Conservation (phyloP, 2,113 vertebrate species). For the Grammomys surdaster region DNA sequence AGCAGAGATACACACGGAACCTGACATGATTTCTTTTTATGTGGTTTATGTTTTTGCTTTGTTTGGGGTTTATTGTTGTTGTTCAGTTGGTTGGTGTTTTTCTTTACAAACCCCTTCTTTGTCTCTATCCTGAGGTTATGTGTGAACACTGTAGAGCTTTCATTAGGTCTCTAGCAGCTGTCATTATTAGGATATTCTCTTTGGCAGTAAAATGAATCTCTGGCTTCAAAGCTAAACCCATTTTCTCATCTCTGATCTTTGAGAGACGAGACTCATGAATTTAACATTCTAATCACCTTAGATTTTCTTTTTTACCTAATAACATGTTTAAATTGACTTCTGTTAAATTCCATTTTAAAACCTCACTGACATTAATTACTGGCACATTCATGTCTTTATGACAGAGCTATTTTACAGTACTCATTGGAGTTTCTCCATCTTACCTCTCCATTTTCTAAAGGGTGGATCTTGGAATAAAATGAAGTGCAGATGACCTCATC, state of each 20-base stretch:
- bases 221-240: constrained; percentile 49
- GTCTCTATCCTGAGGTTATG: not conserved
- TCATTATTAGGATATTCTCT: constrained; percentile 47
- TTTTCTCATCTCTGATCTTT: constrained; percentile 67
- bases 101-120: not conserved
- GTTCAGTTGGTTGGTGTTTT: not conserved
- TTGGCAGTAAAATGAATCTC: constrained; percentile 67
- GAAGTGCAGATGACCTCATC: constrained; percentile 99
- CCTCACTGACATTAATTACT: constrained; percentile 68
- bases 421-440: constrained; percentile 62
- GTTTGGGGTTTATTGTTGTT: not conserved
- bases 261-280: constrained; percentile 48
- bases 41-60: not conserved
- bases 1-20: not conserved
- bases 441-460: constrained; percentile 99
- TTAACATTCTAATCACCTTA: constrained; percentile 72
- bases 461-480: constrained; percentile 97
- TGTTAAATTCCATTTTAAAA: constrained; percentile 70
- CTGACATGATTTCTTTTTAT: not conserved
- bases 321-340: constrained; percentile 74
- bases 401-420: not conserved
- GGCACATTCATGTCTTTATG: constrained; percentile 43
- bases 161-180: not conserved
- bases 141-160: not conserved
- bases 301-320: constrained; percentile 76